A percentile compares a stretch with the other conserved stretches of the same genome.
These are phyloP conservation scores for Omphaloscelis lunosa DNA, from an alignment of 2,888 invertebrate species.

Conservation along the genomic window DNA sequence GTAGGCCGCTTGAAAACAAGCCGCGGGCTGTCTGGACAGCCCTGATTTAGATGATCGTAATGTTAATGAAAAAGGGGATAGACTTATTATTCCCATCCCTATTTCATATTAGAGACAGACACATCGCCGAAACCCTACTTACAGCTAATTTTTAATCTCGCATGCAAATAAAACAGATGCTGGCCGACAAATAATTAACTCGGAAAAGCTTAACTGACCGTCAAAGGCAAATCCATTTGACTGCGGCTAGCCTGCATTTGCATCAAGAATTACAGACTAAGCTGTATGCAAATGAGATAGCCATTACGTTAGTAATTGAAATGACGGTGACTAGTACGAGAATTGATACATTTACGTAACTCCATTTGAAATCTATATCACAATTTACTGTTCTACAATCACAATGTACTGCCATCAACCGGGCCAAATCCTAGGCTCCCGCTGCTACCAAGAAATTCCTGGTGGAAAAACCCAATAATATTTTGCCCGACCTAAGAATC, in stretches of 20 bases:
- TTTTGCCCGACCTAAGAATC: no score
- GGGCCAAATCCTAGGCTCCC: no score
- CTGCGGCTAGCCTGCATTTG: constrained; percentile 39
- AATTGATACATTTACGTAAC: no score
- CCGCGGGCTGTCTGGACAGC: no score
- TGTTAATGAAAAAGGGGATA: no score
- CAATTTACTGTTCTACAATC: no score
- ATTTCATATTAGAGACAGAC: neutral
- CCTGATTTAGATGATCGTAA: no score
- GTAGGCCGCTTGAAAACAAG: no score
- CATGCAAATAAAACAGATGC: constrained; percentile 6
- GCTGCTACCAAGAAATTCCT: no score
- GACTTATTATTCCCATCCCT: neutral
- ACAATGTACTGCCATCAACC: no score
- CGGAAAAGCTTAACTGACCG: constrained; percentile 2
- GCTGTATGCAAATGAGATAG: constrained; percentile 48
- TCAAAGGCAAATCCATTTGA: constrained; percentile 45
- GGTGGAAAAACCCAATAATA: no score
- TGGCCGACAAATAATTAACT: constrained; percentile 10
- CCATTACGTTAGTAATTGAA: constrained; percentile 35
- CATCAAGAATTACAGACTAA: constrained; percentile 35
- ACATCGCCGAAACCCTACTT: neutral
- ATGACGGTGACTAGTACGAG: constrained; percentile 6
- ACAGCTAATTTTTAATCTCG: constrained; percentile 20
- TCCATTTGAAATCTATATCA: no score